Conservation (phyloP, 30 jellyfish, hydroid and myxozoan species). For the Pseudorhiza aurosa region DNA sequence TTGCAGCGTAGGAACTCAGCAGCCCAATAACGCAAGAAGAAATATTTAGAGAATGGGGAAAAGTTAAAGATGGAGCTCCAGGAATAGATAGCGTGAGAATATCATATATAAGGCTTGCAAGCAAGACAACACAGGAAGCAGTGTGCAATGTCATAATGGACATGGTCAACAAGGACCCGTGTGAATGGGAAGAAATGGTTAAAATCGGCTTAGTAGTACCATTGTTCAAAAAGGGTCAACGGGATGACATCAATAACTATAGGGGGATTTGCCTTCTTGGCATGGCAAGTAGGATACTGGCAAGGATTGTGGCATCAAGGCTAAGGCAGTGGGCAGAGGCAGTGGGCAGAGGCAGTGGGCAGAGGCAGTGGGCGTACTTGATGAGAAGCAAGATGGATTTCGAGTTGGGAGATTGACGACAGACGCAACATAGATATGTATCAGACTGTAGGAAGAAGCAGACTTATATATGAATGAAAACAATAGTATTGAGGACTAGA, state of each 20-base stretch:
- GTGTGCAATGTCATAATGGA: too few species aligned
- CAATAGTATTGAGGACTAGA: too few species aligned
- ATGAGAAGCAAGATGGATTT: background rate
- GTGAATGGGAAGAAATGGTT: too few species aligned
- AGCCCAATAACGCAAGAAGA: background rate
- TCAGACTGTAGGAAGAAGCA: background rate
- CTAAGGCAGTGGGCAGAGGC: background rate
- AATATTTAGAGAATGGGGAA: too few species aligned
- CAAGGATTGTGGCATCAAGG: background rate
- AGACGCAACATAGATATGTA: background rate
- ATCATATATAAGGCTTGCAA: too few species aligned
- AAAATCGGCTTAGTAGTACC: background rate
- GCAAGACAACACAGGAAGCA: background rate
- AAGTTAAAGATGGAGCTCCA: too few species aligned
- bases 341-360: too few species aligned
- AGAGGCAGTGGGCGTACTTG: background rate
- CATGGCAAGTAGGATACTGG: background rate
- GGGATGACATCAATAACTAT: background rate
- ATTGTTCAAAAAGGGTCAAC: conserved; percentile 2
- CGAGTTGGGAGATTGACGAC: background rate
- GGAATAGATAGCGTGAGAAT: too few species aligned
- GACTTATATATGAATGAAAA: too few species aligned
- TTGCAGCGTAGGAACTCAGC: background rate
- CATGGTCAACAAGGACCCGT: too few species aligned
- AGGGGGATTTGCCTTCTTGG: conserved; percentile 5